Percentiles rank a stretch among this genome's conserved stretches.
Evolutionary conservation across 2,888 invertebrate species (phyloP).

Genomic region (Spilarctia lutea): DNA sequence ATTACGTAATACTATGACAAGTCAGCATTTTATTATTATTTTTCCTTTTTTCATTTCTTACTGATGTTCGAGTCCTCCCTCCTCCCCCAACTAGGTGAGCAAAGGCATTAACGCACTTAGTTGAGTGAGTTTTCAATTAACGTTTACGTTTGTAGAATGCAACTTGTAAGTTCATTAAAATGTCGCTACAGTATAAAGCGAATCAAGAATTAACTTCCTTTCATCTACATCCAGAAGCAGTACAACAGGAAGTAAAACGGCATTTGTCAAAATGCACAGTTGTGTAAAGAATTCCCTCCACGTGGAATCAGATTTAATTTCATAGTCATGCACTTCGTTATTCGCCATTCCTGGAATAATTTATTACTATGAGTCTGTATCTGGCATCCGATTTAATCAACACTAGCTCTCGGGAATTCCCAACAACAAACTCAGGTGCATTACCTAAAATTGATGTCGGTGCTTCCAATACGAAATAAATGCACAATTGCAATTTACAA

Average conservation of each 20-base stretch:
- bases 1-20: background rate
- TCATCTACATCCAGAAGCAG: background rate
- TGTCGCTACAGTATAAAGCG: background rate
- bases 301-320: background rate
- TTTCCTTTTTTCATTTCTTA: too few species aligned
- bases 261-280: background rate
- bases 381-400: constrained; percentile 6
- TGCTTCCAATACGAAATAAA: background rate
- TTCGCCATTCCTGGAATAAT: constrained; percentile 1
- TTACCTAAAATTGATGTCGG: background rate
- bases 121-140: too few species aligned
- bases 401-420: background rate
- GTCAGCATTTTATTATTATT: background rate
- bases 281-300: background rate
- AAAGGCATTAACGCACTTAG: too few species aligned
- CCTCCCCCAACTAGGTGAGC: too few species aligned
- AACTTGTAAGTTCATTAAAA: background rate
- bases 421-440: constrained; percentile 2
- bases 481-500: background rate
- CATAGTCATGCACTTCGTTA: background rate
- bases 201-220: background rate
- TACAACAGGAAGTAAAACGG: background rate
- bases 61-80: too few species aligned
- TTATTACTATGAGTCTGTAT: background rate
- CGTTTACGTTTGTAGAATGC: too few species aligned